These are phyloP conservation scores for Platichthys flesus DNA, from an alignment of 2,113 vertebrate species.

Conservation along the genomic window DNA sequence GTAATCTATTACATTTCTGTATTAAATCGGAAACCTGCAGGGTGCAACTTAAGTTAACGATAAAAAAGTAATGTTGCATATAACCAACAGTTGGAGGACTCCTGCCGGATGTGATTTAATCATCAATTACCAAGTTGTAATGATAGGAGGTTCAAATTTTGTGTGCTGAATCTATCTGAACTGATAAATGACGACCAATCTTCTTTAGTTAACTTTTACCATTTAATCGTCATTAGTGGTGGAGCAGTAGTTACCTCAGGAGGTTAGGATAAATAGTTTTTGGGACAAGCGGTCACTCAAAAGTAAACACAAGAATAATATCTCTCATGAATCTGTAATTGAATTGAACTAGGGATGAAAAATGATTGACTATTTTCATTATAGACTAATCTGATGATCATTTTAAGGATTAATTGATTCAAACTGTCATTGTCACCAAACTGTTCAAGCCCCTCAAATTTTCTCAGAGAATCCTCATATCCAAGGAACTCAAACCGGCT, in stretches of 20 bases:
- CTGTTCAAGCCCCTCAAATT: too few species aligned
- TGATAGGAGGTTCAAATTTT: too few species aligned
- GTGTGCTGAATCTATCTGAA: too few species aligned
- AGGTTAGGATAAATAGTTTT: not conserved
- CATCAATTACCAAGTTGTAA: too few species aligned
- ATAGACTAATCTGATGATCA: too few species aligned
- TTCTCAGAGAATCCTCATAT: constrained; percentile 2
- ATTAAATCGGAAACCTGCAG: constrained; percentile 20
- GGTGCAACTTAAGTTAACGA: constrained; percentile 14
- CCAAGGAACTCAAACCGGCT: not conserved
- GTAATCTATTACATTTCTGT: not conserved
- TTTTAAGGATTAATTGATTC: too few species aligned
- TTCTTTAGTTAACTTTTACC: not conserved
- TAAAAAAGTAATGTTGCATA: constrained; percentile 31
- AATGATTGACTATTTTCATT: too few species aligned
- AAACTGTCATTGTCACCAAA: too few species aligned
- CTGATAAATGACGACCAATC: not conserved
- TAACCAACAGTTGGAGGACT: constrained; percentile 23
- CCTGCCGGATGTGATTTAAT: too few species aligned
- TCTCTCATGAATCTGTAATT: not conserved
- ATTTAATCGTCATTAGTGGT: not conserved
- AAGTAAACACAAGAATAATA: not conserved
- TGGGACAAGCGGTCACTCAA: not conserved
- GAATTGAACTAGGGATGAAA: too few species aligned
- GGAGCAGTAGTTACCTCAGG: not conserved